Base-by-base conservation (phyloP, 1,140 invertebrate species). In the Hypsibius dujardini region DNA sequence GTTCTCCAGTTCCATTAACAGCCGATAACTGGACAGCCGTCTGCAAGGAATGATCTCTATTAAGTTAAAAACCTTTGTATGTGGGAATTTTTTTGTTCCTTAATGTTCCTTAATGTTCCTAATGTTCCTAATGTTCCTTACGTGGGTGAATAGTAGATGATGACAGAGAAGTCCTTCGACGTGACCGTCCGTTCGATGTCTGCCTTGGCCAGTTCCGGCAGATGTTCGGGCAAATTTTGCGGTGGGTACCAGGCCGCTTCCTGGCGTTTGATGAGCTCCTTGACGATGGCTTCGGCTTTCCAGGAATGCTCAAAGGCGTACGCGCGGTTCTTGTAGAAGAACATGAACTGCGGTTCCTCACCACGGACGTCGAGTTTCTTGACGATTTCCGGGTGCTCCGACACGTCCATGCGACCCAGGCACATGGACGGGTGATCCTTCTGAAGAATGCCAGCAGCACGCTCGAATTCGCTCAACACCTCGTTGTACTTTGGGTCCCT, bases 331-430 rank as follows among this genome's bases (percentile, higher is more conserved):
- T 67, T 67, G 42, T 67, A 67, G 62, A 67, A 67, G 42, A 67
- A 67, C 62, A 67, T 67, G 42, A 67, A 67, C 62, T 67, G 62
- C 62, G 62, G 62, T 42, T 67, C 62, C 7, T 67, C 62, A 42
- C 62, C 62, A 15, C 62, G 12, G 45, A 67, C 42, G 42, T 67
- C 62, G 12, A 67, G 7, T 45, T 67, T 67, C 42, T 67, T 67
- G 62, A 42, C 62, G 42, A 67, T 67, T 42, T 67, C 62, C 12
- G 62, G 62, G 62, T 67, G 62, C 3, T 12, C 62, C 12, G 62
- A 67, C 3, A 67, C 62, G 42, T 67, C 62, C 62, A 67, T 67
- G 42, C 62, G 62, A 42, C 62, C 62, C 12, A 67, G 62, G 42
- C 62, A 67, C 3, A 67, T 67, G 7, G 62, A 67, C 12, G 62